Percentiles rank a stretch among this genome's conserved stretches.
These are phyloP conservation scores for Schrankia costaestrigalis DNA, from an alignment of 2,888 invertebrate genomes.

Conservation along the genomic window DNA sequence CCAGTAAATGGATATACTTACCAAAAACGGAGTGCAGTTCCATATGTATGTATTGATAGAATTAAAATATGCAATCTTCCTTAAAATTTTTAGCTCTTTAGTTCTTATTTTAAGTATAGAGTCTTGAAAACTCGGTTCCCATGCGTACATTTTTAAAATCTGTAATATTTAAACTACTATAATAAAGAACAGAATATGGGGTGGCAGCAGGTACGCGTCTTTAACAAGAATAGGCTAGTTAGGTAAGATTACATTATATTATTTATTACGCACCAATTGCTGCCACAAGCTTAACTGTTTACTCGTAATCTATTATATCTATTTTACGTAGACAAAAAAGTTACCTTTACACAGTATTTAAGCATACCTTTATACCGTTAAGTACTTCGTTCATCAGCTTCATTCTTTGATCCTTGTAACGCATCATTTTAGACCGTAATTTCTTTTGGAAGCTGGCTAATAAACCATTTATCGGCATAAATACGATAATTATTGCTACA, in stretches of 20 bases:
- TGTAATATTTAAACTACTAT: slow-evolving; percentile 1
- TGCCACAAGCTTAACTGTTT: too few species aligned
- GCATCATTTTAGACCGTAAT: slow-evolving; percentile 90
- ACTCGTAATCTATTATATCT: too few species aligned
- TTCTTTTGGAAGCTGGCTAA: slow-evolving; percentile 87
- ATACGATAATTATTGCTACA: slow-evolving; percentile 90
- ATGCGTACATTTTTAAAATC: slow-evolving; percentile 91
- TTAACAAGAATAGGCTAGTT: too few species aligned
- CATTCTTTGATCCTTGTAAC: slow-evolving; percentile 91
- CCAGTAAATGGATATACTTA: slow-evolving; percentile 82
- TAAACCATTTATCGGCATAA: slow-evolving; percentile 90
- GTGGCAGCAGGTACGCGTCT: too few species aligned
- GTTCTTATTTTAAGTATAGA: slow-evolving; percentile 89
- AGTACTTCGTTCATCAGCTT: slow-evolving; percentile 93
- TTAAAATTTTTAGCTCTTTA: slow-evolving; percentile 89
- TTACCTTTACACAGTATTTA: too few species aligned
- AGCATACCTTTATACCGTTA: slow-evolving; percentile 88
- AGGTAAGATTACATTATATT: too few species aligned
- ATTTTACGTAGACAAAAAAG: too few species aligned
- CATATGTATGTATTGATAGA: slow-evolving; percentile 91
- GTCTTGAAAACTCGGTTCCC: slow-evolving; percentile 92
- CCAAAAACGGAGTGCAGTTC: slow-evolving; percentile 94
- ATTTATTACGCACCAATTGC: too few species aligned
- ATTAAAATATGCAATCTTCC: slow-evolving; percentile 88
- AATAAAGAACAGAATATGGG: too few species aligned